phyloP scores from a whole-genome alignment of 2,113 vertebrate species.

The Megaceryle maxima region DNA sequence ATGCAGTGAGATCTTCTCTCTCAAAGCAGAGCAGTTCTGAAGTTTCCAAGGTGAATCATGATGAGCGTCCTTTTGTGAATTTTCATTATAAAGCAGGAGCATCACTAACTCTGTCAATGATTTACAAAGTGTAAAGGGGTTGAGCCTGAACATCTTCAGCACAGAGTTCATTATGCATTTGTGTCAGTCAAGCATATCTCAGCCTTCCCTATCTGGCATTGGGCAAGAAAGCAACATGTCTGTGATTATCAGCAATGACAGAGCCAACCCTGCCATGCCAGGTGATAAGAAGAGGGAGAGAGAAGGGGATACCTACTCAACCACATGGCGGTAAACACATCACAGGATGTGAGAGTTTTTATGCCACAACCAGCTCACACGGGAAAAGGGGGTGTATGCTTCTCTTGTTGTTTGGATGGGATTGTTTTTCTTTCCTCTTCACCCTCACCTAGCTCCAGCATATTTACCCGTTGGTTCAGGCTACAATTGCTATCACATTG shows the following conservation, averaged over 20 bases:
- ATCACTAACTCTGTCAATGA: background rate
- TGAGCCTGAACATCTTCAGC: background rate
- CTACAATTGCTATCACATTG: background rate
- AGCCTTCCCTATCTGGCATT: background rate
- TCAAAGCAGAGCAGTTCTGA: background rate
- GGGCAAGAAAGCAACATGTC: background rate
- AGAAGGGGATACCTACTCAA: background rate
- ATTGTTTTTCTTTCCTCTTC: background rate
- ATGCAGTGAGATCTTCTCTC: background rate
- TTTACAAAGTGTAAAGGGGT: background rate
- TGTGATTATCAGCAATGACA: background rate
- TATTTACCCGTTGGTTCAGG: background rate
- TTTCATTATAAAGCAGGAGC: background rate
- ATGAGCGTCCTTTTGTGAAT: background rate
- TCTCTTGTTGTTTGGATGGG: background rate
- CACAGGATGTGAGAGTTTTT: accelerated
- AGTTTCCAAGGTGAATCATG: background rate
- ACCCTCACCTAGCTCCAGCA: background rate
- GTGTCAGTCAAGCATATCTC: accelerated
- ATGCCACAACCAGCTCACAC: background rate
- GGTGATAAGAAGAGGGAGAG: background rate
- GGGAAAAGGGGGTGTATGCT: background rate
- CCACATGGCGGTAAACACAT: accelerated
- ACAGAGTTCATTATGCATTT: background rate
- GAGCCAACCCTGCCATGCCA: background rate